phyloP scores from a whole-genome alignment of 2,888 invertebrate genomes.

The Lacanobia wlatinum region DNA sequence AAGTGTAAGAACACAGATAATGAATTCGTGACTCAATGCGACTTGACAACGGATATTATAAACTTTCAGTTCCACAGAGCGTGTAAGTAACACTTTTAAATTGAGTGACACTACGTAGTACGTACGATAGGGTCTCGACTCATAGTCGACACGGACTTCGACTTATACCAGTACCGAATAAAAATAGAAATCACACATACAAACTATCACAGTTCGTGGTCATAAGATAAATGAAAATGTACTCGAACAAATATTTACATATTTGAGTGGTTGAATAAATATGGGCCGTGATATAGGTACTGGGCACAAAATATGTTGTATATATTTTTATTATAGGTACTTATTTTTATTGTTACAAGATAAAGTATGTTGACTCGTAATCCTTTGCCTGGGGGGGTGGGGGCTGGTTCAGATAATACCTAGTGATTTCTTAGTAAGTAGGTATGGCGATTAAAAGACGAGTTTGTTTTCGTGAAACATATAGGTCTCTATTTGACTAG shows the following conservation, averaged over 20 bases:
- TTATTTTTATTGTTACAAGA: slow-evolving; percentile 36
- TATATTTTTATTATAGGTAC: not conserved
- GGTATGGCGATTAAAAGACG: not conserved
- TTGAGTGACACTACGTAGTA: slow-evolving; percentile 12
- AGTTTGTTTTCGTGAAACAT: not conserved
- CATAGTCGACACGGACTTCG: not conserved
- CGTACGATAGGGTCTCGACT: not conserved
- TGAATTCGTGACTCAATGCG: slow-evolving; percentile 14
- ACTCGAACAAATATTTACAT: slow-evolving; percentile 49
- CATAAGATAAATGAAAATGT: slow-evolving; percentile 47
- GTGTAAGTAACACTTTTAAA: slow-evolving; percentile 23
- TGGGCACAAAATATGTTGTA: slow-evolving; percentile 11
- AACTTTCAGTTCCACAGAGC: slow-evolving; percentile 11
- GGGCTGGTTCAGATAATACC: slow-evolving; percentile 23
- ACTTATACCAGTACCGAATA: slow-evolving; percentile 20
- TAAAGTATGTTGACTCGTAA: slow-evolving; percentile 21
- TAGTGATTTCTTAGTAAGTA: not conserved
- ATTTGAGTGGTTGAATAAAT: slow-evolving; percentile 44
- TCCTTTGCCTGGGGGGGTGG: slow-evolving; percentile 27
- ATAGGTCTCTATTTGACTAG: not conserved
- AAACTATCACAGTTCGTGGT: slow-evolving; percentile 49
- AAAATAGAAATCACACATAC: slow-evolving; percentile 38
- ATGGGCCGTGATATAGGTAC: slow-evolving; percentile 15
- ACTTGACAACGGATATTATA: slow-evolving; percentile 12
- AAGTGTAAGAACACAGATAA: slow-evolving; percentile 8